Conservation (phyloP, 1,140 invertebrate species). For the Alviniconcha marisindica region DNA sequence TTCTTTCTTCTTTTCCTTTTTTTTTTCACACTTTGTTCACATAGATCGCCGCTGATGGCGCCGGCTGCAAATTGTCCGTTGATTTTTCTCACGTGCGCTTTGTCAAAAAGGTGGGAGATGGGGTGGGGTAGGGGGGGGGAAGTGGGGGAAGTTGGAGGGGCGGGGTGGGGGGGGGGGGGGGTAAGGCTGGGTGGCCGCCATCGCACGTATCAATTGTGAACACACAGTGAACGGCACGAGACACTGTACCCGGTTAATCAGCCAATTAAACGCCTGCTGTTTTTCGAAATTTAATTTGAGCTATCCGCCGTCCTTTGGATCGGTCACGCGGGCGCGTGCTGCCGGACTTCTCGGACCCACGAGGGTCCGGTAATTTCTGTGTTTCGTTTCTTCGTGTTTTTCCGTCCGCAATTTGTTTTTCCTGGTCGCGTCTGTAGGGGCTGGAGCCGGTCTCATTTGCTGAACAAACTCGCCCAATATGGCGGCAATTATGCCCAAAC, state of each 20-base stretch:
- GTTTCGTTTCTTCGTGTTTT: conserved; percentile 33
- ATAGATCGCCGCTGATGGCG: not conserved
- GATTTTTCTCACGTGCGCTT: not conserved
- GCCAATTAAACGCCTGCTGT: conserved; percentile 35
- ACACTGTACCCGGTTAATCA: conserved; percentile 17
- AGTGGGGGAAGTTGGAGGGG: not conserved
- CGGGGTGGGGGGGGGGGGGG: not conserved
- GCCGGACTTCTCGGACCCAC: not conserved
- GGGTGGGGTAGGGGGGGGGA: not conserved
- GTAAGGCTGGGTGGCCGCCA: not conserved
- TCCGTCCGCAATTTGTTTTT: conserved; percentile 29
- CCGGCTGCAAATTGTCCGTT: too few relatives aligned
- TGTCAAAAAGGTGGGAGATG: not conserved
- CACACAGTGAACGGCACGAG: conserved; percentile 13
- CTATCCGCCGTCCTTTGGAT: conserved; percentile 20
- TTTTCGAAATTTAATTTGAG: conserved; percentile 38
- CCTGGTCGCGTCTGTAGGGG: conserved; percentile 36
- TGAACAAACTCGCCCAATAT: conserved; percentile 36
- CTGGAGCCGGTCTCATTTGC: conserved; percentile 35
- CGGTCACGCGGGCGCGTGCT: conserved; percentile 33
- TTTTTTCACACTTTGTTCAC: not conserved
- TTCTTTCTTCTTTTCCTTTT: not conserved
- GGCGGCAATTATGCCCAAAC: conserved; percentile 40
- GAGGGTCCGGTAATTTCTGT: conserved; percentile 34
- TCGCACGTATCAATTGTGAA: conserved; percentile 32